Percentiles rank a stretch among this genome's conserved stretches.
Conservation (phyloP, 2,113 vertebrate species). For the Chinchilla lanigera region DNA sequence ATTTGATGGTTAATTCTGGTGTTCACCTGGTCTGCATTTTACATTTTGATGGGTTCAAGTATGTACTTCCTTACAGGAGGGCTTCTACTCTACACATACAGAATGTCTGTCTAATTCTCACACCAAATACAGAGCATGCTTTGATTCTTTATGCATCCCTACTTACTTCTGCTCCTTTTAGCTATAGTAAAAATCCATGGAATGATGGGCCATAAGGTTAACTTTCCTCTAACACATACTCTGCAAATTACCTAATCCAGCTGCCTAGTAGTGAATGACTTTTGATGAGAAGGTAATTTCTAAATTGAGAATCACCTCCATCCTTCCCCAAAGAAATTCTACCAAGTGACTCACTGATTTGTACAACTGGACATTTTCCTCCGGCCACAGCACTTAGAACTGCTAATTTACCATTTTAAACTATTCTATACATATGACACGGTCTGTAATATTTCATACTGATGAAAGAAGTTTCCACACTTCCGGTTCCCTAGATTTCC, state of each 20-base stretch:
- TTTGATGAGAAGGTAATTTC: constrained; percentile 9
- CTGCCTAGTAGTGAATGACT: background rate
- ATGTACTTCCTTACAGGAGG: background rate
- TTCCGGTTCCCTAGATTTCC: background rate
- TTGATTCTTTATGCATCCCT: background rate
- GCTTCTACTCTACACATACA: background rate
- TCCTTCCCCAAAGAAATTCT: background rate
- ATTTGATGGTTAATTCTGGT: background rate
- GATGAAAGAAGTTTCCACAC: background rate
- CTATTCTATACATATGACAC: background rate
- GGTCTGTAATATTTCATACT: background rate
- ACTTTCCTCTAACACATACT: background rate
- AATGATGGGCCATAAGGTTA: background rate
- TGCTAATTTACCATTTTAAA: constrained; percentile 20
- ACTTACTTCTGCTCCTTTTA: background rate
- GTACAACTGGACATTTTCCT: background rate
- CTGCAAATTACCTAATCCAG: background rate
- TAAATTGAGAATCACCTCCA: background rate
- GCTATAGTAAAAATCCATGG: background rate
- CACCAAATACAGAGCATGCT: background rate
- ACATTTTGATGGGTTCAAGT: background rate
- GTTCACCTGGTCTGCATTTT: background rate
- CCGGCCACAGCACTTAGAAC: background rate
- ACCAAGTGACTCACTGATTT: background rate
- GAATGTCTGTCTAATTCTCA: background rate